Percentiles rank a stretch among this genome's conserved stretches.
Evolutionary conservation across 2,888 invertebrate genomes (phyloP).

Genomic region (Hyppa rectilinea): DNA sequence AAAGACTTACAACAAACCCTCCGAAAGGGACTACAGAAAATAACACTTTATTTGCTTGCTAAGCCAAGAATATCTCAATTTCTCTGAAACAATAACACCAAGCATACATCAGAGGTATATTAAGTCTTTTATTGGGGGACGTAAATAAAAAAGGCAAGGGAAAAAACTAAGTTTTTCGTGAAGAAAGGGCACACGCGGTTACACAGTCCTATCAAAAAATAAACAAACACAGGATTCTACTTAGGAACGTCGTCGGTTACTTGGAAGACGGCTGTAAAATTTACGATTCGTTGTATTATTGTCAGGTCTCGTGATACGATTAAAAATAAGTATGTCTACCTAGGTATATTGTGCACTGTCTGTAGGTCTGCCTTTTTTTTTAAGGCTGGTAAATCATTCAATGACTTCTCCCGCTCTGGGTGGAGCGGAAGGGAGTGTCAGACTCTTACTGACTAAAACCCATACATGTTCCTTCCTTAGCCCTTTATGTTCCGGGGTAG

Average conservation of each 20-base stretch:
- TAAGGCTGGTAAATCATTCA: too few relatives aligned
- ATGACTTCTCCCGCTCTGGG: too few relatives aligned
- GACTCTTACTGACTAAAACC: too few relatives aligned
- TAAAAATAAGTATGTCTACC: constrained; percentile 59
- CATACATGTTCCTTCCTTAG: too few relatives aligned
- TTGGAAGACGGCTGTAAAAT: constrained; percentile 87
- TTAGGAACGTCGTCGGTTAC: constrained; percentile 84
- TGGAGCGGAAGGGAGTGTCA: too few relatives aligned
- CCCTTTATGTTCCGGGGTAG: too few relatives aligned
- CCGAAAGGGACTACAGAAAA: constrained; percentile 41
- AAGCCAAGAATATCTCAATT: constrained; percentile 80
- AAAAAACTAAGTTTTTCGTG: constrained; percentile 80
- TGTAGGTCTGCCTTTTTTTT: constrained; percentile 21
- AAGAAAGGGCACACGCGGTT: constrained; percentile 86
- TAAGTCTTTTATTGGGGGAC: constrained; percentile 87
- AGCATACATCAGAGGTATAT: constrained; percentile 75
- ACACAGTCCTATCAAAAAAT: constrained; percentile 90
- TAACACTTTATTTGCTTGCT: constrained; percentile 63
- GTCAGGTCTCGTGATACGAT: constrained; percentile 64
- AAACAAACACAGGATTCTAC: constrained; percentile 88
- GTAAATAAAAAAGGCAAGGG: constrained; percentile 78
- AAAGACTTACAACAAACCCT: constrained; percentile 19
- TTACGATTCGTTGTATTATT: constrained; percentile 88
- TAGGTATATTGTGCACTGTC: constrained; percentile 46
- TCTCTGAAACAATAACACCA: constrained; percentile 85